A percentile compares a stretch with the other conserved stretches of the same genome.
Evolutionary conservation across 2,113 vertebrate species (phyloP).

Genomic region (Athene cunicularia): DNA sequence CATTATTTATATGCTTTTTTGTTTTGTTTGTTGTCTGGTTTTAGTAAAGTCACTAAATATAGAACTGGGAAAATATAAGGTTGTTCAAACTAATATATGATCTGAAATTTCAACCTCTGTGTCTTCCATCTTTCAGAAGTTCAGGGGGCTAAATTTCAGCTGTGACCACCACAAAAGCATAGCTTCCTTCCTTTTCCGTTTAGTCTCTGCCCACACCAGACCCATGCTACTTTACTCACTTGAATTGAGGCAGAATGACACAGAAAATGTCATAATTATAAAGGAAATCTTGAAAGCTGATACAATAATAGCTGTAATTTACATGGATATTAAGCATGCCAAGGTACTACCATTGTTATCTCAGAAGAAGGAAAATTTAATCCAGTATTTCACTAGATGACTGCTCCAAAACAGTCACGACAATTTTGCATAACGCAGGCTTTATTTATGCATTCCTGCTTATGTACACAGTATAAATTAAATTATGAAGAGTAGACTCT

Average conservation of each 20-base stretch:
- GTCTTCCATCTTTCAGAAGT: not conserved
- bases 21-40: not conserved
- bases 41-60: not conserved
- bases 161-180: not conserved
- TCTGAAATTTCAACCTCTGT: not conserved
- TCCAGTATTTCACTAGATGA: not conserved
- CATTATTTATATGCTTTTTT: not conserved
- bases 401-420: not conserved
- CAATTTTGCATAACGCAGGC: not conserved
- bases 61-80: not conserved
- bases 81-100: not conserved
- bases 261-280: not conserved
- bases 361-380: not conserved
- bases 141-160: not conserved
- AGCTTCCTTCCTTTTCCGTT: not conserved
- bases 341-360: not conserved
- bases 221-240: not conserved
- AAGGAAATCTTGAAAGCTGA: not conserved
- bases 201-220: not conserved
- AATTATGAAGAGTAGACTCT: not conserved
- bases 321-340: not conserved
- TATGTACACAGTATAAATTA: not conserved
- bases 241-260: not conserved
- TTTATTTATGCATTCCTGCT: not conserved
- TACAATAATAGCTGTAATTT: not conserved